Conservation (phyloP, 2,113 vertebrate species). For the Cyanoliseus patagonus region DNA sequence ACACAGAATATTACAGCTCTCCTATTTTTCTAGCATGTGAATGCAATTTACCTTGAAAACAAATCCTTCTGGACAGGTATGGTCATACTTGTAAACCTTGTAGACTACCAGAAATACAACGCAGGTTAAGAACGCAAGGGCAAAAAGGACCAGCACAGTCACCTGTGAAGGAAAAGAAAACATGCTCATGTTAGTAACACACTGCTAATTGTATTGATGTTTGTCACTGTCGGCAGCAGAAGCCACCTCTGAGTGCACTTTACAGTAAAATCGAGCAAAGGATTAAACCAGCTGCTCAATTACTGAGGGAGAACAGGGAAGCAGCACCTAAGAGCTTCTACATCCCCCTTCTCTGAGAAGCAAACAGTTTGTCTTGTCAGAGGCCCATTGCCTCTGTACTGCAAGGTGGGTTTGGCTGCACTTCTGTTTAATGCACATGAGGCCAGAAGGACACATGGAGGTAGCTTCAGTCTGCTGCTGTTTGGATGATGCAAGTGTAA, state of each 20-base stretch:
- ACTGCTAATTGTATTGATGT: not conserved
- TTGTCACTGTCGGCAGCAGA: not conserved
- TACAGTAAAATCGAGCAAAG: not conserved
- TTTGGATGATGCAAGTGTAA: not conserved
- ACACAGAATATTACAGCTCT: not conserved
- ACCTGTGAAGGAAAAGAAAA: slow-evolving; percentile 76
- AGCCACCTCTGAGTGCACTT: not conserved
- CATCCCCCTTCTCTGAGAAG: not conserved
- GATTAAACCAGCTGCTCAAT: not conserved
- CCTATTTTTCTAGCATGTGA: not conserved
- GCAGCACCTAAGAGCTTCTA: not conserved
- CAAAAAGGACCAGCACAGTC: slow-evolving; percentile 91
- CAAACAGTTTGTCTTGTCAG: not conserved
- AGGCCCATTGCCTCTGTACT: not conserved
- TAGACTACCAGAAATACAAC: slow-evolving; percentile 97
- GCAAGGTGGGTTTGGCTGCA: not conserved
- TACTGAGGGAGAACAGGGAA: not conserved
- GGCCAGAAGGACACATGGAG: not conserved
- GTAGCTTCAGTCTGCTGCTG: not conserved
- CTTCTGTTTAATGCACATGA: not conserved
- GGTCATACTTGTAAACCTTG: slow-evolving; percentile 97
- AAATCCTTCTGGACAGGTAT: slow-evolving; percentile 92
- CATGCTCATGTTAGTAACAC: not conserved
- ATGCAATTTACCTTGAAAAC: slow-evolving; percentile 83
- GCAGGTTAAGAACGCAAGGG: slow-evolving; percentile 92